Evolutionary conservation across 2,113 vertebrate species (phyloP), one percentile per base, ranked within the genome.

Genomic region (Apeltes quadracus): DNA sequence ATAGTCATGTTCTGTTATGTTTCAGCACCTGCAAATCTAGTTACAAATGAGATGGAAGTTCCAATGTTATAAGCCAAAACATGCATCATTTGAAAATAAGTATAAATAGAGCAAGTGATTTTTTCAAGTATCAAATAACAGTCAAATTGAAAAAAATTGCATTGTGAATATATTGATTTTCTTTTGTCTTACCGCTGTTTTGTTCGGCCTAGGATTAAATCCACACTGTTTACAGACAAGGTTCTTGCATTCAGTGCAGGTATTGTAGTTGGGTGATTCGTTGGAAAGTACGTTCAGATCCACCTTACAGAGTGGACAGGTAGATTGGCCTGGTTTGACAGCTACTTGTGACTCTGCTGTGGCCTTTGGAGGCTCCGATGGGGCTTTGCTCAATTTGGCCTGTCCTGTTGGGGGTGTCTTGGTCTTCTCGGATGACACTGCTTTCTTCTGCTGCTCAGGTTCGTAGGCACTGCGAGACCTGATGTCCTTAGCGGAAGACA

Each of bases 191-290:
- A 97, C 96, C 91, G 90, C 94, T 92, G 94, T 92, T 15, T 93
- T 82, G 48, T 84, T 82, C 84, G 91, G 91, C 86, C 90, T 92
- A 0, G 96, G 96, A 82, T 96, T 96, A 78, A 99, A 98, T 61
- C 97, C 97, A 92, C 98, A 99, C 51, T 96, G 92, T 75, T 94
- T 97, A 84, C 98, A 99, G 57, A 98, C 96, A 22, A 90, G 91
- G 5, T 86, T 95, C 53, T 96, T 96, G 93, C 98, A 99, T 85
- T 95, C 92, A 9, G 97, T 97, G 72, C 98, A 99, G 0, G 92
- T 95, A 79, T 91, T 97, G 85, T 94, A 96, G 88, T 98, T 99
- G 72, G 95, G 93, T 72, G 91, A 92, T 76, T 95, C 94, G 10
- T 94, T 95, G 43, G 84, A 70, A 4, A 91, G 85, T 27, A 93